Evolutionary conservation across 2,113 vertebrate genomes (phyloP).

Genomic region (Alectura lathami): DNA sequence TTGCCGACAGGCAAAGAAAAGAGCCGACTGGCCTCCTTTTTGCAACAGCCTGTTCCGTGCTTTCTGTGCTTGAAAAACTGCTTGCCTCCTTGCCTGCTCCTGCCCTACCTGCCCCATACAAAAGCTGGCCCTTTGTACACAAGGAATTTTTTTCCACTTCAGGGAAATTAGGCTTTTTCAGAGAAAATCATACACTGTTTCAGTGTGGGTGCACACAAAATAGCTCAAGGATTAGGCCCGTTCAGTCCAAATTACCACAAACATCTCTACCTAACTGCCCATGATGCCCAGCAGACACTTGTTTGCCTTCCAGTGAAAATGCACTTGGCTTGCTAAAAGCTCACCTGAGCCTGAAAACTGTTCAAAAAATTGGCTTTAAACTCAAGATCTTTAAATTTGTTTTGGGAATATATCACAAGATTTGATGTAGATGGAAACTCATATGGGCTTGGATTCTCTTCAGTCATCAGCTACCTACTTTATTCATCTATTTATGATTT

Average conservation of each 20-base stretch:
- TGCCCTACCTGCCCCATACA: neutral
- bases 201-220: neutral
- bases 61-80: neutral
- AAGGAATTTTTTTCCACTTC: neutral
- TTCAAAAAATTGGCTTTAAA: neutral
- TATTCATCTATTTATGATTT: neutral
- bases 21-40: neutral
- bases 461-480: neutral
- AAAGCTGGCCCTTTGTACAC: neutral
- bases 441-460: neutral
- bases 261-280: neutral
- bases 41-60: neutral
- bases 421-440: neutral
- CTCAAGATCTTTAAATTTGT: neutral
- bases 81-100: neutral
- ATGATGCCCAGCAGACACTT: neutral
- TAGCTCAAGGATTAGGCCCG: neutral
- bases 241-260: neutral
- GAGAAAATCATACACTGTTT: neutral
- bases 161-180: neutral
- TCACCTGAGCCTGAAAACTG: neutral
- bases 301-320: neutral
- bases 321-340: neutral
- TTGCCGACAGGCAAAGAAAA: neutral
- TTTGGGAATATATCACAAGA: neutral